These are phyloP conservation scores for Mactromeris polynyma DNA, from an alignment of 2,888 invertebrate species.

Conservation along the genomic window DNA sequence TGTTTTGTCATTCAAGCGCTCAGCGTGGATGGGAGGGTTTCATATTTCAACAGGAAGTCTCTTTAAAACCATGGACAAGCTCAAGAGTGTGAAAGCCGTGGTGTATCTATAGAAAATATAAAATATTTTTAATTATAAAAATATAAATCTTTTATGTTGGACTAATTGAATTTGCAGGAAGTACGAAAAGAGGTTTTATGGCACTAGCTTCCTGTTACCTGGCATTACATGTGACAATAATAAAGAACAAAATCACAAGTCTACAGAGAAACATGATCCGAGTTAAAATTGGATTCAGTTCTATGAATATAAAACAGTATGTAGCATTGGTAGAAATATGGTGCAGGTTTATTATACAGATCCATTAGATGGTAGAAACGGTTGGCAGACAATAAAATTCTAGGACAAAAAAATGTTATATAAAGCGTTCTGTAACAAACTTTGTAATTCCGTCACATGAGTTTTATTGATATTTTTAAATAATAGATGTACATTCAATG, in stretches of 20 bases:
- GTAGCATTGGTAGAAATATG: background rate
- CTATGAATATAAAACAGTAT: background rate
- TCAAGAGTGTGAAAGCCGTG: slow-evolving; percentile 29
- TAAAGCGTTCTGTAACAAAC: no score
- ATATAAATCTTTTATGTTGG: slow-evolving; percentile 35
- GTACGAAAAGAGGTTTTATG: slow-evolving; percentile 32
- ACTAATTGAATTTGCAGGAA: slow-evolving; percentile 30
- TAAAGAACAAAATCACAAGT: background rate
- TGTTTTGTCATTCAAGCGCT: slow-evolving; percentile 53
- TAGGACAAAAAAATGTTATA: no score
- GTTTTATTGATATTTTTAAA: no score
- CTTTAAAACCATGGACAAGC: slow-evolving; percentile 21
- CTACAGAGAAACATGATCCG: background rate
- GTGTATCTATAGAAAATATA: slow-evolving; percentile 16
- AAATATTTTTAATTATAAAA: slow-evolving; percentile 35
- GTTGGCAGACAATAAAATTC: no score
- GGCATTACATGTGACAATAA: background rate
- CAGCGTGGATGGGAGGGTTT: slow-evolving; percentile 57
- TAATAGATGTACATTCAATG: no score
- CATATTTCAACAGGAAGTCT: slow-evolving; percentile 51
- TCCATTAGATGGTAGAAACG: no score
- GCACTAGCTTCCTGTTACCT: slow-evolving; percentile 25
- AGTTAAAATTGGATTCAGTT: background rate
- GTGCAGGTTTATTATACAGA: background rate
- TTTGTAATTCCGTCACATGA: no score